Conservation (phyloP, 2,113 vertebrate species). For the Pterocles orientalis region DNA sequence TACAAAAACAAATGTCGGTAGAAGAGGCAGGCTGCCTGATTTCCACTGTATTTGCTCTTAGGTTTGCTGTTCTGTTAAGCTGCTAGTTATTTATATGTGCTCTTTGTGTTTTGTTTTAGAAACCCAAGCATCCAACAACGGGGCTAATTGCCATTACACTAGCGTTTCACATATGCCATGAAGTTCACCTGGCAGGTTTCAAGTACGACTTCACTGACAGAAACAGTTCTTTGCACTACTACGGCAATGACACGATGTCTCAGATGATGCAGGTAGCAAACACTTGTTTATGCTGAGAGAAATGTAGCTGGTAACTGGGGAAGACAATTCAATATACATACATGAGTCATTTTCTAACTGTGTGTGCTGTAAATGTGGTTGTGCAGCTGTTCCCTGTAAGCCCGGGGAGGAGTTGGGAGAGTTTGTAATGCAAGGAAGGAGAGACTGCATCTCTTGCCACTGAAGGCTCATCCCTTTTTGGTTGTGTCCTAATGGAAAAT, state of each 20-base stretch:
- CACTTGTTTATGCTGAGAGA: neutral
- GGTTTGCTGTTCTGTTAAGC: neutral
- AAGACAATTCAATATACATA: neutral
- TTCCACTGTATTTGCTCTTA: neutral
- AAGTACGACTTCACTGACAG: constrained; percentile 77
- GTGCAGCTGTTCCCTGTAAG: neutral
- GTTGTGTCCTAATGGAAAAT: neutral
- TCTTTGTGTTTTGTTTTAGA: constrained; percentile 57
- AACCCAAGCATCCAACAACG: constrained; percentile 83
- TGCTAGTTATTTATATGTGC: neutral
- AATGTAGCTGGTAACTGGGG: neutral
- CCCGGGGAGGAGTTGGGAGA: neutral
- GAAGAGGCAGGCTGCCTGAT: neutral
- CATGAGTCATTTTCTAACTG: neutral
- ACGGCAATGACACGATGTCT: constrained; percentile 82
- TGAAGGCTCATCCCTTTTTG: neutral
- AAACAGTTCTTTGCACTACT: constrained; percentile 81
- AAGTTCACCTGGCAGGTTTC: constrained; percentile 83
- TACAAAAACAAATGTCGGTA: neutral
- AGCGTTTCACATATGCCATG: constrained; percentile 80
- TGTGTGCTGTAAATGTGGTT: neutral
- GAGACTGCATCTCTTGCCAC: neutral
- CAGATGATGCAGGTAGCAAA: constrained; percentile 81
- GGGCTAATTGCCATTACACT: constrained; percentile 82
- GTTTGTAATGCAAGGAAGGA: neutral